Conservation (phyloP, 92 coral and sea anemone species). For the Siderastrea radians region DNA sequence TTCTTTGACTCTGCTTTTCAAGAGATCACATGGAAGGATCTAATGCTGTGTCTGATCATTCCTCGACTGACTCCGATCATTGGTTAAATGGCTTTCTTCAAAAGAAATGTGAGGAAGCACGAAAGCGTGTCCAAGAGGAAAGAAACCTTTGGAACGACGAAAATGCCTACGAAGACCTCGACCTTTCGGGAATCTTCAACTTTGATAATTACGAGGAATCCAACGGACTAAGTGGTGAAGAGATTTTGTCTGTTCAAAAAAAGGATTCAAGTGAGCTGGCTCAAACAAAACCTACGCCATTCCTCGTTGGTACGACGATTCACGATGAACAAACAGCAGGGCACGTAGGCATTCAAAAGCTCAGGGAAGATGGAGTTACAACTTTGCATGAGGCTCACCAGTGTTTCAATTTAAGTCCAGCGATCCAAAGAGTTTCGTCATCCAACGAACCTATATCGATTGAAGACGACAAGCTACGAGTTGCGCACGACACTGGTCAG, state of each 20-base stretch:
- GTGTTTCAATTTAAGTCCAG: not conserved
- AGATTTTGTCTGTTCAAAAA: not conserved
- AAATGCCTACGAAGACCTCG: conserved; percentile 9
- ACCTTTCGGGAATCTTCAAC: conserved; percentile 33
- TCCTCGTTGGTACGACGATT: not conserved
- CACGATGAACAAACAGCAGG: not conserved
- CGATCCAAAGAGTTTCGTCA: not conserved
- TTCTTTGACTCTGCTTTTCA: not conserved
- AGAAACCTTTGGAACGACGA: conserved; percentile 23
- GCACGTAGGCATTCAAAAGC: not conserved
- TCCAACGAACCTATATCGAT: conserved; percentile 3
- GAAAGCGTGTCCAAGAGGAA: conserved; percentile 36
- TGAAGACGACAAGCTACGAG: conserved; percentile 5
- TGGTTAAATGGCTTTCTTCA: conserved; percentile 47
- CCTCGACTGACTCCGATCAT: conserved; percentile 11
- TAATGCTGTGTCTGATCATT: not conserved
- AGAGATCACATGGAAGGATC: conserved; percentile 6
- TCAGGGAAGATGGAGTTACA: not conserved
- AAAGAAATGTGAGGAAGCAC: conserved; percentile 43
- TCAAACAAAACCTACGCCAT: not conserved
- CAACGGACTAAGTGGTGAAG: not conserved
- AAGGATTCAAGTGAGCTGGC: not conserved
- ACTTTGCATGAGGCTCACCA: not conserved
- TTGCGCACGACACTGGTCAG: not conserved
- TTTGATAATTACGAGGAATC: conserved; percentile 8